These are phyloP conservation scores for Lepidostoma basale DNA, from an alignment of 1,140 invertebrate species.

Conservation along the genomic window DNA sequence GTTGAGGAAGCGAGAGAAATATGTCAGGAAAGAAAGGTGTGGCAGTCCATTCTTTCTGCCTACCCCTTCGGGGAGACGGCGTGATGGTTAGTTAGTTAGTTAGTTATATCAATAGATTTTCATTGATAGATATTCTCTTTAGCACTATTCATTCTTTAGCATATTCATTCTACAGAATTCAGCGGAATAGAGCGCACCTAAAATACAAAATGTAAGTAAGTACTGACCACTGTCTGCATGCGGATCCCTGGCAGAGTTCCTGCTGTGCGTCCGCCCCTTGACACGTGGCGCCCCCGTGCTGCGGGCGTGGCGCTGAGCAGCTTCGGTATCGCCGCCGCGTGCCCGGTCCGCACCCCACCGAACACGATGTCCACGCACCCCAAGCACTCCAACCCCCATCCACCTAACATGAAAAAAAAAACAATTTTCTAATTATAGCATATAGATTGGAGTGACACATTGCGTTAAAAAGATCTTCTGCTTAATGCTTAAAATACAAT, in stretches of 20 bases:
- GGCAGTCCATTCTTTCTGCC: too few relatives aligned
- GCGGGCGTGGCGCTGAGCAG: constrained; percentile 50
- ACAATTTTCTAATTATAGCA: not conserved
- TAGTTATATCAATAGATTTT: too few relatives aligned
- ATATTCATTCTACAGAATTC: not conserved
- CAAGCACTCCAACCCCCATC: constrained; percentile 52
- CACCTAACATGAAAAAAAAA: constrained; percentile 17
- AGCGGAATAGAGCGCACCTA: not conserved
- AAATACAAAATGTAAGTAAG: not conserved
- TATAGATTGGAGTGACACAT: too few relatives aligned
- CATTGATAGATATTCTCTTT: too few relatives aligned
- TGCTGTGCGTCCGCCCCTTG: constrained; percentile 53
- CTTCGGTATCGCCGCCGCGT: constrained; percentile 51
- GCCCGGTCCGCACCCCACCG: constrained; percentile 63
- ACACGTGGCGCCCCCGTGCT: constrained; percentile 54
- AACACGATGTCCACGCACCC: constrained; percentile 63
- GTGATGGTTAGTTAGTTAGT: too few relatives aligned
- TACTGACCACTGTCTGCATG: constrained; percentile 31
- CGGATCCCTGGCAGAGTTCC: constrained; percentile 47
- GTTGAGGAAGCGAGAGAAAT: too few relatives aligned
- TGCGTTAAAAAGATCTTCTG: too few relatives aligned
- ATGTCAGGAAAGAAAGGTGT: too few relatives aligned
- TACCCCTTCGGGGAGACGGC: too few relatives aligned
- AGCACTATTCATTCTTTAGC: not conserved
- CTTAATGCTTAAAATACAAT: too few relatives aligned